Percentiles rank a stretch among this genome's conserved stretches.
Conservation (phyloP, 2,888 invertebrate species). For the Chaetogeoica ovagalla region DNA sequence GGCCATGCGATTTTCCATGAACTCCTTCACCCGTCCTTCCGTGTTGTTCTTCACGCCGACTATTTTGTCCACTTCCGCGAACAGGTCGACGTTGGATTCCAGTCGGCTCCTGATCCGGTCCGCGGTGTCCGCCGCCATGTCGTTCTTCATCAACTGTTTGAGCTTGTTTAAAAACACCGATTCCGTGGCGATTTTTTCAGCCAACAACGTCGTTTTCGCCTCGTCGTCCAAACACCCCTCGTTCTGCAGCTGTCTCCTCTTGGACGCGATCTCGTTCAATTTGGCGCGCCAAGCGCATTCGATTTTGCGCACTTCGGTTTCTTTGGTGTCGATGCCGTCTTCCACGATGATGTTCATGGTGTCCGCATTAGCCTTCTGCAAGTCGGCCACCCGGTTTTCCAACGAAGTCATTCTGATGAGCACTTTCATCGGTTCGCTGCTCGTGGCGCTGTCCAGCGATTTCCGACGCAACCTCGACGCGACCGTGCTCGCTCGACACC, state of each 20-base stretch:
- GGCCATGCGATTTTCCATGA: constrained; percentile 21
- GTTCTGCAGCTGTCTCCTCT: constrained; percentile 69
- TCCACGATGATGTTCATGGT: constrained; percentile 53
- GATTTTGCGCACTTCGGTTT: constrained; percentile 60
- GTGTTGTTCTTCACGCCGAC: constrained; percentile 21
- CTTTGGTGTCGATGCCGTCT: constrained; percentile 55
- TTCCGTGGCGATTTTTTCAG: constrained; percentile 80
- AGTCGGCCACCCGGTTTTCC: constrained; percentile 75
- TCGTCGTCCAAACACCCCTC: constrained; percentile 71
- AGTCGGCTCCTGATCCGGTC: constrained; percentile 15
- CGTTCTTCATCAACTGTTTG: constrained; percentile 33
- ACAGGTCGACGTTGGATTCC: background rate
- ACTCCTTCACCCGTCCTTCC: constrained; percentile 30
- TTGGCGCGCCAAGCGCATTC: constrained; percentile 73
- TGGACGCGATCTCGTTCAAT: constrained; percentile 70
- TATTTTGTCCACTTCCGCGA: constrained; percentile 25
- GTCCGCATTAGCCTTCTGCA: constrained; percentile 59
- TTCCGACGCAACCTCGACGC: constrained; percentile 70
- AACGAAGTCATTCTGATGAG: constrained; percentile 74
- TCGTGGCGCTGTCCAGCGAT: constrained; percentile 72
- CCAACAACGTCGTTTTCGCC: constrained; percentile 71
- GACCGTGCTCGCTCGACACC: constrained; percentile 58
- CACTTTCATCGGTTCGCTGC: constrained; percentile 79
- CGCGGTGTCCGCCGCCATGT: constrained; percentile 27
- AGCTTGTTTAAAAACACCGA: constrained; percentile 64